Percentiles rank a stretch among this genome's conserved stretches.
These are phyloP conservation scores for Lanistes nyassanus DNA, from an alignment of 1,140 invertebrate genomes.

Conservation along the genomic window DNA sequence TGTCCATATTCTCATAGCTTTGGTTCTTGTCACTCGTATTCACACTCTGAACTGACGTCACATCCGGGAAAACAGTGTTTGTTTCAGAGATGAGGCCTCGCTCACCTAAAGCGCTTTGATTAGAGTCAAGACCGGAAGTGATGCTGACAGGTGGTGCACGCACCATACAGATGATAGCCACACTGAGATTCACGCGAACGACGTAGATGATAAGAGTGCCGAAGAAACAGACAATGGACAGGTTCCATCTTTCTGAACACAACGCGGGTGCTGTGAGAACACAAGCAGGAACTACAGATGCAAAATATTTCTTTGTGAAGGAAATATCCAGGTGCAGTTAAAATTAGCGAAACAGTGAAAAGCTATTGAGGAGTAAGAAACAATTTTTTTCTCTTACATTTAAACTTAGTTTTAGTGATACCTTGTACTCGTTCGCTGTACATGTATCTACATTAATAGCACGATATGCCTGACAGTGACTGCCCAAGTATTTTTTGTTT, in stretches of 20 bases:
- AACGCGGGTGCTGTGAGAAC: constrained; percentile 18
- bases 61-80: neutral
- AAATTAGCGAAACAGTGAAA: no score
- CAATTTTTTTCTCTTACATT: no score
- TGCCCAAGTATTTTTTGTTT: no score
- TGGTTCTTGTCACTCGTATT: neutral
- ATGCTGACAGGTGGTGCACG: constrained; percentile 13
- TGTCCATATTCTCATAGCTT: no score
- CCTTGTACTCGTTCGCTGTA: no score
- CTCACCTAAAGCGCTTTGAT: no score
- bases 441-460: no score
- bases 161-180: constrained; percentile 88
- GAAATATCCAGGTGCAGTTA: no score
- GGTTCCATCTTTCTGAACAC: constrained; percentile 45
- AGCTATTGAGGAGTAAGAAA: no score
- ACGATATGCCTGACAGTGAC: no score
- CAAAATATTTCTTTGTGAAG: no score
- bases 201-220: constrained; percentile 74
- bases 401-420: no score
- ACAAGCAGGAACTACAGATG: neutral
- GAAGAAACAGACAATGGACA: constrained; percentile 52
- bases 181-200: constrained; percentile 82
- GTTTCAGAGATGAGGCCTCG: neutral
- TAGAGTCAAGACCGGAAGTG: neutral
- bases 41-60: neutral